phyloP scores from a whole-genome alignment of 2,888 invertebrate genomes.

The Anthophora plumipes region DNA sequence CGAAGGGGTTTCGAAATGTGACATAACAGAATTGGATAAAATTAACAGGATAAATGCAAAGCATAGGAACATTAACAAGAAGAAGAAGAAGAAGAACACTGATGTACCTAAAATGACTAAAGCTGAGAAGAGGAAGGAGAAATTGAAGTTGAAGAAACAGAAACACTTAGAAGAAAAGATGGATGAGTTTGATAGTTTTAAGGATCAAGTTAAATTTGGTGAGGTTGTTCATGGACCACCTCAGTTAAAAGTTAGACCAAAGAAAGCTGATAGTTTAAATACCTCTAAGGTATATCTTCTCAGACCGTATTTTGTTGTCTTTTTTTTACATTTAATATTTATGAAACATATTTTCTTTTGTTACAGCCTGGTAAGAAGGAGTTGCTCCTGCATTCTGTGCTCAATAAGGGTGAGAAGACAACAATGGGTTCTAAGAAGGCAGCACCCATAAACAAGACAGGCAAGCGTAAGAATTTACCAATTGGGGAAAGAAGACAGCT shows the following conservation, averaged over 20 bases:
- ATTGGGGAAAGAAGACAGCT: conserved; percentile 86
- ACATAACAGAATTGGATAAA: conserved; percentile 86
- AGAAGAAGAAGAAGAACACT: conserved; percentile 76
- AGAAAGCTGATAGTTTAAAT: conserved; percentile 84
- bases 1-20: conserved; percentile 84
- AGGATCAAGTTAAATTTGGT: conserved; percentile 90
- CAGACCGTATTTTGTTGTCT: background rate
- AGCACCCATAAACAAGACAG: conserved; percentile 84
- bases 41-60: conserved; percentile 84
- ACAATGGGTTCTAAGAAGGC: conserved; percentile 38
- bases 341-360: conserved; percentile 10
- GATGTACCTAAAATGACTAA: conserved; percentile 84
- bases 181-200: conserved; percentile 85
- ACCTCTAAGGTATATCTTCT: conserved; percentile 82
- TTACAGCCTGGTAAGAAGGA: conserved; percentile 88
- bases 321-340: background rate
- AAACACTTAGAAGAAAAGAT: conserved; percentile 81
- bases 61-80: conserved; percentile 80
- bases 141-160: conserved; percentile 85
- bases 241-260: conserved; percentile 86
- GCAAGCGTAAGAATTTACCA: conserved; percentile 88
- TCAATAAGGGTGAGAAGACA: conserved; percentile 72
- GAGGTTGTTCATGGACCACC: conserved; percentile 92
- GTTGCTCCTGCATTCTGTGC: conserved; percentile 87
- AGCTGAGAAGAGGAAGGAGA: conserved; percentile 86